A percentile compares a stretch with the other conserved stretches of the same genome.
These are phyloP conservation scores for Mormyrops boulengeri DNA, from an alignment of 2,797 vertebrate genomes.

Conservation along the genomic window DNA sequence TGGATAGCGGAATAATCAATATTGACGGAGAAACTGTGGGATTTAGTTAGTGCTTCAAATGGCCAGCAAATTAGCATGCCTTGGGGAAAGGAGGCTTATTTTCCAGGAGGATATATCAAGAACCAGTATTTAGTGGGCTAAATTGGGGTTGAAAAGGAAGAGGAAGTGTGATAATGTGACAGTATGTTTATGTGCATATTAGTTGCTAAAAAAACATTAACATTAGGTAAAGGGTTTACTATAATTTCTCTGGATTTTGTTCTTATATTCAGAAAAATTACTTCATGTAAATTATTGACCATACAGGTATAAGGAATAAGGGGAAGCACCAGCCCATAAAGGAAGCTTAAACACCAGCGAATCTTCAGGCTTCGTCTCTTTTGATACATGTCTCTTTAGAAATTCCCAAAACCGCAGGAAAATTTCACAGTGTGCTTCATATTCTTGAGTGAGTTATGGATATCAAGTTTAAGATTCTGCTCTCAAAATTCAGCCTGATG, in stretches of 20 bases:
- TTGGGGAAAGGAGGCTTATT: not conserved
- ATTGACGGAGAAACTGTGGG: too few relatives aligned
- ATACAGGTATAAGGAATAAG: not conserved
- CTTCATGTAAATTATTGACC: not conserved
- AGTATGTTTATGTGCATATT: not conserved
- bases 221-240: not conserved
- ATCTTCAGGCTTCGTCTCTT: not conserved
- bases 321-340: not conserved
- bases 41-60: not conserved
- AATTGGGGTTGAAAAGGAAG: not conserved
- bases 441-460: not conserved
- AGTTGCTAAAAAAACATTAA: not conserved
- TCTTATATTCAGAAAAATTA: not conserved
- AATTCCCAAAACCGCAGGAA: not conserved
- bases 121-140: not conserved
- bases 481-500: not conserved
- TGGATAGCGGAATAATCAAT: too few relatives aligned
- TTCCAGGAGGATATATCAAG: not conserved
- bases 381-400: not conserved
- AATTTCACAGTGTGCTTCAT: not conserved
- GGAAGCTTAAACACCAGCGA: not conserved
- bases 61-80: not conserved
- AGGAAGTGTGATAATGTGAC: not conserved
- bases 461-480: not conserved
- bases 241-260: not conserved